Conservation (phyloP, 1,140 invertebrate species). For the Coelopa frigida region DNA sequence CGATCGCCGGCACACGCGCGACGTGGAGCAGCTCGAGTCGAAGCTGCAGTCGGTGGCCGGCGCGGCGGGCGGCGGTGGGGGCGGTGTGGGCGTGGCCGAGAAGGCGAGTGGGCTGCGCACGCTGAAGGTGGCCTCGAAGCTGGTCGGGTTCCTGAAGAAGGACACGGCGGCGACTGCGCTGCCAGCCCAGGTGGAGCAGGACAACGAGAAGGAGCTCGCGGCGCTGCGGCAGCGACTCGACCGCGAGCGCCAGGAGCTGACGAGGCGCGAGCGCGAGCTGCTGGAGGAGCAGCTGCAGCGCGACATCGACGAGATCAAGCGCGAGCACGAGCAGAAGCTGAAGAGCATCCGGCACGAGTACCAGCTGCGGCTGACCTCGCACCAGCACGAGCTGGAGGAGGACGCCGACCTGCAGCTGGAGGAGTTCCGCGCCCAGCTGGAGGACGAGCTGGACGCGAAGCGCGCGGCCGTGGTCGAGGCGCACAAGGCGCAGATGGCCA, state of each 20-base stretch:
- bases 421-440: constrained; percentile 27
- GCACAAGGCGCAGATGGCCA: constrained; percentile 47
- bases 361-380: constrained; percentile 48
- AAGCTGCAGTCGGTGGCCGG: constrained; percentile 15
- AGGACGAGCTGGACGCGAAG: constrained; percentile 46
- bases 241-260: constrained; percentile 10
- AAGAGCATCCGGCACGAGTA: constrained; percentile 47
- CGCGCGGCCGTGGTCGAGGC: constrained; percentile 45
- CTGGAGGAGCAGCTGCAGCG: constrained; percentile 27
- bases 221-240: constrained; percentile 1
- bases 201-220: neutral
- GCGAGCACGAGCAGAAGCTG: constrained; percentile 45
- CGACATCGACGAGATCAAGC: constrained; percentile 34
- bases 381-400: constrained; percentile 49
- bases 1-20: constrained; percentile 28
- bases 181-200: neutral
- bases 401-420: constrained; percentile 44
- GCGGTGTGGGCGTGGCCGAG: constrained; percentile 13
- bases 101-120: constrained; percentile 19
- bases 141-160: constrained; percentile 26
- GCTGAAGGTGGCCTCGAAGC: constrained; percentile 27
- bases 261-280: constrained; percentile 27
- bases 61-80: constrained; percentile 9
- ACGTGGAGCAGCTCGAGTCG: constrained; percentile 41
- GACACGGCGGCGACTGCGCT: constrained; percentile 4